phyloP scores from a whole-genome alignment of 2,888 invertebrate genomes.

The Rugalucina vietnamica region DNA sequence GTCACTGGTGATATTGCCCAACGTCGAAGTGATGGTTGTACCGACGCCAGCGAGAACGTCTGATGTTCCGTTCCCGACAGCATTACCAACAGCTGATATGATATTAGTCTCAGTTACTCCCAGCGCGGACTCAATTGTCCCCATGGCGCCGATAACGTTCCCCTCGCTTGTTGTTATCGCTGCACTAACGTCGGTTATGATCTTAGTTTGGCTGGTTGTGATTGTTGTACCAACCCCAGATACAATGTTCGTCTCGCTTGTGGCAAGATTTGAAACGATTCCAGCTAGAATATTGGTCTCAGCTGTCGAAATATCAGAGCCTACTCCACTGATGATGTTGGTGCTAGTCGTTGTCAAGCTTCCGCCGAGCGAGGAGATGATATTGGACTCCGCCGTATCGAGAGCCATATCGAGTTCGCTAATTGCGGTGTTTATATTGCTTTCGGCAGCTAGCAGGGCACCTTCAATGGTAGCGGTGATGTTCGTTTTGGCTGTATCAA shows the following conservation, averaged over 20 bases:
- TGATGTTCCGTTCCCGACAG: not conserved
- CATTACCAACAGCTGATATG: not conserved
- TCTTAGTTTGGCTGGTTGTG: not conserved
- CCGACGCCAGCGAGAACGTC: not conserved
- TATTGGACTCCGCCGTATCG: not conserved
- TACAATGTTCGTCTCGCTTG: not conserved
- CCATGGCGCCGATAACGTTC: not conserved
- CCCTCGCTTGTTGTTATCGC: not conserved
- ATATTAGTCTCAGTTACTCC: not conserved
- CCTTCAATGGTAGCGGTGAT: not conserved
- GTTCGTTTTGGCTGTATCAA: not conserved
- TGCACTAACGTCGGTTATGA: not conserved
- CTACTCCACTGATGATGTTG: not conserved
- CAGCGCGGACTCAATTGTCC: not conserved
- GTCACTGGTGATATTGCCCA: not conserved
- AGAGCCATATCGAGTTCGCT: not conserved
- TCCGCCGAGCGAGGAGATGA: not conserved
- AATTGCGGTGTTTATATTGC: not conserved
- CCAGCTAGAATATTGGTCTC: not conserved
- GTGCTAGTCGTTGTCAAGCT: not conserved
- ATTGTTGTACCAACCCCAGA: not conserved
- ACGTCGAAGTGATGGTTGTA: not conserved
- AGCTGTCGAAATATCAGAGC: not conserved
- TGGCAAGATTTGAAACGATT: not conserved
- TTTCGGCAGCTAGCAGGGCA: not conserved